Conservation (phyloP, 2,797 vertebrate species). For the Hypotaenidia okinawae region DNA sequence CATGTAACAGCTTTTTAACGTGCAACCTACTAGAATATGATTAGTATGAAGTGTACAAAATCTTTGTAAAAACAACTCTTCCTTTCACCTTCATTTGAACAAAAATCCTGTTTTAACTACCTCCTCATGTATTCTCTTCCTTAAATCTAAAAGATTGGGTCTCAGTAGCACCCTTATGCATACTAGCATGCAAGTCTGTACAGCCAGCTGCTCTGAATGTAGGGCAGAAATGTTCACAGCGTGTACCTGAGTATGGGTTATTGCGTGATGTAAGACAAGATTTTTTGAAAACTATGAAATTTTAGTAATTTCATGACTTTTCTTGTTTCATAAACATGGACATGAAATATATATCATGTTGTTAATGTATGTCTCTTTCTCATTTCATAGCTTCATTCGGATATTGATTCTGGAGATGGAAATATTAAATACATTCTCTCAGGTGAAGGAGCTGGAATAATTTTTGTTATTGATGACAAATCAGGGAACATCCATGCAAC, state of each 20-base stretch:
- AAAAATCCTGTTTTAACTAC: background rate
- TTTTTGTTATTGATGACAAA: slow-evolving; percentile 99
- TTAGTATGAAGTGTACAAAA: background rate
- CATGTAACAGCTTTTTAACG: background rate
- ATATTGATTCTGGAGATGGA: slow-evolving; percentile 92
- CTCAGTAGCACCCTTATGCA: background rate
- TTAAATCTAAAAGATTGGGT: background rate
- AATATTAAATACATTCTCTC: slow-evolving; percentile 99
- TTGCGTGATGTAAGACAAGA: background rate
- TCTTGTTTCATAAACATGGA: background rate
- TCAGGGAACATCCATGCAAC: slow-evolving; percentile 99
- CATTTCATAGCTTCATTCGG: slow-evolving; percentile 91
- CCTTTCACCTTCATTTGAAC: background rate
- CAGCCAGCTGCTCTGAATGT: background rate
- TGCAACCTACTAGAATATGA: background rate
- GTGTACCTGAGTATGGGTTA: background rate
- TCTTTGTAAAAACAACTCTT: background rate
- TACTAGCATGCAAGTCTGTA: background rate
- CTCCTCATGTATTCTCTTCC: background rate
- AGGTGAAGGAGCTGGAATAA: slow-evolving; percentile 96
- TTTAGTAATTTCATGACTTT: background rate
- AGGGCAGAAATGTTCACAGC: background rate
- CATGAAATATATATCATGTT: background rate
- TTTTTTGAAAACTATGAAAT: background rate
- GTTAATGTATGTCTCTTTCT: slow-evolving; percentile 40